Percentiles rank a stretch among this genome's conserved stretches.
Evolutionary conservation across 2,797 vertebrate species (phyloP).

Genomic region (Lutjanus argentimaculatus): DNA sequence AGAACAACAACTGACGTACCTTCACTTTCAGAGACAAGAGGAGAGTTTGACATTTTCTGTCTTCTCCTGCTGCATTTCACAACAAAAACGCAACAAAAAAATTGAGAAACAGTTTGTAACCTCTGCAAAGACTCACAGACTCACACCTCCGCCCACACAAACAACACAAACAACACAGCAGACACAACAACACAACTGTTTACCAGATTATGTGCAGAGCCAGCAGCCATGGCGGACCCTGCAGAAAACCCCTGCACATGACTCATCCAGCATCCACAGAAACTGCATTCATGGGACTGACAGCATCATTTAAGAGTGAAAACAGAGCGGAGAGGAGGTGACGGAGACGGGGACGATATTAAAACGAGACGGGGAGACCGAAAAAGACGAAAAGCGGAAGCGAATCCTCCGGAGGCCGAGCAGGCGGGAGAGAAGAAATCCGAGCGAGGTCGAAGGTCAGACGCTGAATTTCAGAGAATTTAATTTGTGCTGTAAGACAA

Average conservation of each 20-base stretch:
- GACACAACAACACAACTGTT: constrained; percentile 58
- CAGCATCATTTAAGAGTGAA: constrained; percentile 46
- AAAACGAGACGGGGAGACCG: constrained; percentile 7
- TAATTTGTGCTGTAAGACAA: constrained; percentile 50
- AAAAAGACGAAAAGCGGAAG: constrained; percentile 34
- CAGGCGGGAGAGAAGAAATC: constrained; percentile 4
- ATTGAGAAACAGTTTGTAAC: constrained; percentile 42
- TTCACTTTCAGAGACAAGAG: not conserved
- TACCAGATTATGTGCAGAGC: constrained; percentile 33
- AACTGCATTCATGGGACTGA: constrained; percentile 39
- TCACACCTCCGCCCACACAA: constrained; percentile 50
- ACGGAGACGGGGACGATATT: constrained; percentile 27
- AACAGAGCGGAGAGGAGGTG: constrained; percentile 39
- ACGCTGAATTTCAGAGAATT: constrained; percentile 32
- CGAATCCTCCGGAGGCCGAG: constrained; percentile 17
- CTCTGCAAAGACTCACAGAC: constrained; percentile 38
- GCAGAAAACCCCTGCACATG: constrained; percentile 43
- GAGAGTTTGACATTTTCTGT: constrained; percentile 5
- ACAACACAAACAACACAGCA: constrained; percentile 32
- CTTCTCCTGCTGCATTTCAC: not conserved
- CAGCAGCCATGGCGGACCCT: constrained; percentile 29
- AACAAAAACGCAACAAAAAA: constrained; percentile 20
- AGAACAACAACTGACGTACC: not conserved
- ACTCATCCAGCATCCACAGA: constrained; percentile 38
- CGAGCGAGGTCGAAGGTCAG: constrained; percentile 29